phyloP scores from a whole-genome alignment of 2,113 vertebrate genomes.

The Sinocyclocheilus anshuiensis region DNA sequence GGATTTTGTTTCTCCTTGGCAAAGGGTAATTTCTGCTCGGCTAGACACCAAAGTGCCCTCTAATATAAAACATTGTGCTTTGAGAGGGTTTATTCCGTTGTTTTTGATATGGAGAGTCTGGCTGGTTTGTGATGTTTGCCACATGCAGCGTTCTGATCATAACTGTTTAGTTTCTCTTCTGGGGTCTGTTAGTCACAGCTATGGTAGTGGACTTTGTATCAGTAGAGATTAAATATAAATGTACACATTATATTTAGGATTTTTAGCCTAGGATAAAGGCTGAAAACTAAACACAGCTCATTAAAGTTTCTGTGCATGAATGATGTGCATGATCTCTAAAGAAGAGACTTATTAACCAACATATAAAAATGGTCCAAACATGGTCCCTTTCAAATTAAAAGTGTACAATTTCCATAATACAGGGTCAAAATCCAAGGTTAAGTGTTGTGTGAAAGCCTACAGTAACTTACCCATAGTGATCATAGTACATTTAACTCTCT shows the following conservation, averaged over 20 bases:
- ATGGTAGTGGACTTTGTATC: neutral
- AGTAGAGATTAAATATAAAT: constrained; percentile 19
- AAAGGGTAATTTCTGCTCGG: constrained; percentile 44
- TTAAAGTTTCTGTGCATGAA: neutral
- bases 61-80: constrained; percentile 26
- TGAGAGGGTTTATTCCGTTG: neutral
- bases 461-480: neutral
- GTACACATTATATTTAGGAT: neutral
- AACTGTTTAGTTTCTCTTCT: constrained; percentile 4
- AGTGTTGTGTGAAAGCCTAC: neutral
- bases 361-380: neutral
- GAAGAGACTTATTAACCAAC: neutral
- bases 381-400: neutral
- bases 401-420: too few relatives aligned
- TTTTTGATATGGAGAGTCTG: constrained; percentile 14
- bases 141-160: neutral
- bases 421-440: too few relatives aligned
- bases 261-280: neutral
- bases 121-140: neutral
- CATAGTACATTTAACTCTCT: constrained; percentile 1
- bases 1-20: constrained; percentile 54
- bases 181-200: constrained; percentile 18
- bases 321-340: neutral
- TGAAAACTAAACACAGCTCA: neutral
- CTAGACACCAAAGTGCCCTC: constrained; percentile 34